Evolutionary conservation across 1,140 invertebrate genomes (phyloP), one percentile per base, ranked within the genome.

Genomic region (Trachymyrmex septentrionalis): DNA sequence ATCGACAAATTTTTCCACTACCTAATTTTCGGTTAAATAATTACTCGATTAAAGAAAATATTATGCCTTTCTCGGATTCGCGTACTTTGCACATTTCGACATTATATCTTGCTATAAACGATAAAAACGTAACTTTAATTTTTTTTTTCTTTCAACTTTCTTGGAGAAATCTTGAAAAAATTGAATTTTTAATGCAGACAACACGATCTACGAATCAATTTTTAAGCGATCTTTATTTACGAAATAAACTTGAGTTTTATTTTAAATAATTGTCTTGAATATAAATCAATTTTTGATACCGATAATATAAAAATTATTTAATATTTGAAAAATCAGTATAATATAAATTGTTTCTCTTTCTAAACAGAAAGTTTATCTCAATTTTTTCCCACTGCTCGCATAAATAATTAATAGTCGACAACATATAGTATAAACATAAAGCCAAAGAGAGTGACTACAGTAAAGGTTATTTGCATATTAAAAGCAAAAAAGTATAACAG

Each of bases 401-500:
- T 21, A 67, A 21, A 44, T 44, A 38, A 76, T 61, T 38, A 44
- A 76, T 44, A 48, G 2, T 30, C 59, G 75, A 48, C 10, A 48
- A 6, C 30, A 30, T 63, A 19, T 63, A 19, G n/a, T 63, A 19
- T 63, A 19, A 38, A 44, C 9, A 4, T 10, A 14, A 44, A 24
- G 44, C 9, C 30, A 3, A 59, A 44, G 27, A 7, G n/a, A 66
- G 7, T 10, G 24, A 59, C 10, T 24, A 14, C 50, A 27, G 21
- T 0, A 48, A 48, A 48, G 19, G 34, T 73, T 12, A 80, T 80
- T 73, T 61, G 38, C 69, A 73, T 59, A 50, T 67, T 82, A 73
- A 82, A 50, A 30, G 69, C 55, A 19, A 72, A 82, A 21, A 69
- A 55, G n/a, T 69, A 48, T 80, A 80, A 57, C 63, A 38, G 34